Evolutionary conservation across 2,113 vertebrate species (phyloP).

Genomic region (Oreochromis spilurus): DNA sequence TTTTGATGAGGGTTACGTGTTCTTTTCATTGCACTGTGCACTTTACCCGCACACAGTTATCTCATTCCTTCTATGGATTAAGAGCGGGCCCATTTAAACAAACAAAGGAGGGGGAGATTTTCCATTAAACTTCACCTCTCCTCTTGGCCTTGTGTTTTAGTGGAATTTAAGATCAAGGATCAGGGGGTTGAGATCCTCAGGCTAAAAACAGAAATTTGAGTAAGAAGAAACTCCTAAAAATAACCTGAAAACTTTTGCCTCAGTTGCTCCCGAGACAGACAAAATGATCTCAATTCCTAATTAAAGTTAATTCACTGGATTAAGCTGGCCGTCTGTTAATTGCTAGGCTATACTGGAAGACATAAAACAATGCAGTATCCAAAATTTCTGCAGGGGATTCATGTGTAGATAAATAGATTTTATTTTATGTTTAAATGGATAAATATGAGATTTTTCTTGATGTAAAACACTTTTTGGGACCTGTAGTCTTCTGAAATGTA

Average conservation of each 20-base stretch:
- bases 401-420: rapidly evolving
- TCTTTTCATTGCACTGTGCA: neutral
- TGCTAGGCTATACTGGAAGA: neutral
- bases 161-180: neutral
- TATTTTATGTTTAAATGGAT: neutral
- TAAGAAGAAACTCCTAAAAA: neutral
- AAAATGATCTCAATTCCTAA: neutral
- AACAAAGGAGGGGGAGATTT: neutral
- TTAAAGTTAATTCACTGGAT: neutral
- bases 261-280: rapidly evolving
- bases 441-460: neutral
- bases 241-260: rapidly evolving
- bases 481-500: neutral
- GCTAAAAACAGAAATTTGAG: neutral
- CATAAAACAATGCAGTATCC: neutral
- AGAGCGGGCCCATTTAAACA: neutral
- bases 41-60: neutral
- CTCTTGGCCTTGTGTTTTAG: neutral
- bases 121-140: rapidly evolving
- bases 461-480: neutral
- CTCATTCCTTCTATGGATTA: neutral
- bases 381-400: neutral
- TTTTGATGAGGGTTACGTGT: neutral
- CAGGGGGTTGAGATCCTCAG: rapidly evolving
- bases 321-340: neutral